These are phyloP conservation scores for Eonycteris spelaea DNA, from an alignment of 2,113 vertebrate genomes.

Conservation along the genomic window DNA sequence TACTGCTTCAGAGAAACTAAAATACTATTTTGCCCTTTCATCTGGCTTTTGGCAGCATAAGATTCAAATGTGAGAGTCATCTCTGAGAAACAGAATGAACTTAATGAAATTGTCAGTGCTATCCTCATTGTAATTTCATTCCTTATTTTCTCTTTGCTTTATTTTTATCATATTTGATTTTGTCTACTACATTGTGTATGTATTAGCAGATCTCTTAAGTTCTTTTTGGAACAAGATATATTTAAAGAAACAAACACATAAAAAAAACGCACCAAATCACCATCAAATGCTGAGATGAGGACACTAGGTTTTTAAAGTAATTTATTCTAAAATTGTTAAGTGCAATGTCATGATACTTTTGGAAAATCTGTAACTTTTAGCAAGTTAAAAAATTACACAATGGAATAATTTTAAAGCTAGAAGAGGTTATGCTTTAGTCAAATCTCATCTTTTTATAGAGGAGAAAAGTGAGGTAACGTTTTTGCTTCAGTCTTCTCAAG, in stretches of 20 bases:
- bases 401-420: not conserved
- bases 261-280: not conserved
- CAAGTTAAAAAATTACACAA: not conserved
- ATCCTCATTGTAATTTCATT: not conserved
- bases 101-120: not conserved
- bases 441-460: not conserved
- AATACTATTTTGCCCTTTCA: not conserved
- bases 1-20: not conserved
- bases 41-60: not conserved
- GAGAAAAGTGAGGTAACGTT: not conserved
- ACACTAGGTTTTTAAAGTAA: not conserved
- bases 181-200: not conserved
- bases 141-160: not conserved
- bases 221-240: not conserved
- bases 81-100: not conserved
- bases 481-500: not conserved
- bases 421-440: not conserved
- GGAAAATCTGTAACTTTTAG: not conserved
- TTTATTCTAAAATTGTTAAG: conserved; percentile 32
- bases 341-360: not conserved
- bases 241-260: not conserved
- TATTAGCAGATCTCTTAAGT: not conserved
- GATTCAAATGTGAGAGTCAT: not conserved
- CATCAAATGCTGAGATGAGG: not conserved
- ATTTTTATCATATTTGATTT: not conserved